These are phyloP conservation scores for Asteroscopus sphinx DNA, from an alignment of 2,888 invertebrate species.

Conservation along the genomic window DNA sequence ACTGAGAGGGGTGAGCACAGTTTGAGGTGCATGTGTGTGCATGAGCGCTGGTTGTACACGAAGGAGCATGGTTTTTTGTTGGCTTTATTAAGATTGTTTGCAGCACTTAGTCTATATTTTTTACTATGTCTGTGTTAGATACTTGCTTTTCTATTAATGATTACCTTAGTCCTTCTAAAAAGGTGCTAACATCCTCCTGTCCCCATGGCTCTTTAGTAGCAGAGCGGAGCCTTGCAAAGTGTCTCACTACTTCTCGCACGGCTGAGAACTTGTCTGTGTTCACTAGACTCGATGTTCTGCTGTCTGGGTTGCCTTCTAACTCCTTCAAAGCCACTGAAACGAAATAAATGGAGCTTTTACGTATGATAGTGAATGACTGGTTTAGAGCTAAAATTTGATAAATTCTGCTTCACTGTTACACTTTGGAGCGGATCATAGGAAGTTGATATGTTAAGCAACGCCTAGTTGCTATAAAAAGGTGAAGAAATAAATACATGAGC, in stretches of 20 bases:
- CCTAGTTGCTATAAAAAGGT: too few species aligned
- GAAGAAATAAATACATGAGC: background rate
- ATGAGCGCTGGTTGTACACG: too few species aligned
- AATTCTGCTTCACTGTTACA: too few species aligned
- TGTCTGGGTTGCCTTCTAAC: constrained; percentile 82
- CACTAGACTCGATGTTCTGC: constrained; percentile 78
- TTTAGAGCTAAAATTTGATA: too few species aligned
- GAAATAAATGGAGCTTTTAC: background rate
- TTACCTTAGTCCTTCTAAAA: constrained; percentile 81
- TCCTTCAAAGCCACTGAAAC: constrained; percentile 84
- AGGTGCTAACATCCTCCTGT: constrained; percentile 68
- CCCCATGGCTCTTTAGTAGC: constrained; percentile 75
- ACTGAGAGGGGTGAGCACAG: too few species aligned
- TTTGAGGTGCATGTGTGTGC: too few species aligned
- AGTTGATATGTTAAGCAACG: too few species aligned
- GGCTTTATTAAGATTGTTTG: too few species aligned
- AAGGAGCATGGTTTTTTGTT: too few species aligned
- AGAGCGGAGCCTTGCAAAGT: constrained; percentile 73
- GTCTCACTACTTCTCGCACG: constrained; percentile 78
- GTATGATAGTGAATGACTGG: too few species aligned
- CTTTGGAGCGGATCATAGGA: too few species aligned
- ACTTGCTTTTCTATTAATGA: background rate
- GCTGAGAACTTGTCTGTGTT: constrained; percentile 82
- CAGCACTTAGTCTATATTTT: background rate
- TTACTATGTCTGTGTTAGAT: too few species aligned